phyloP scores from a whole-genome alignment of 1,140 invertebrate species.

The Pectinophora gossypiella region DNA sequence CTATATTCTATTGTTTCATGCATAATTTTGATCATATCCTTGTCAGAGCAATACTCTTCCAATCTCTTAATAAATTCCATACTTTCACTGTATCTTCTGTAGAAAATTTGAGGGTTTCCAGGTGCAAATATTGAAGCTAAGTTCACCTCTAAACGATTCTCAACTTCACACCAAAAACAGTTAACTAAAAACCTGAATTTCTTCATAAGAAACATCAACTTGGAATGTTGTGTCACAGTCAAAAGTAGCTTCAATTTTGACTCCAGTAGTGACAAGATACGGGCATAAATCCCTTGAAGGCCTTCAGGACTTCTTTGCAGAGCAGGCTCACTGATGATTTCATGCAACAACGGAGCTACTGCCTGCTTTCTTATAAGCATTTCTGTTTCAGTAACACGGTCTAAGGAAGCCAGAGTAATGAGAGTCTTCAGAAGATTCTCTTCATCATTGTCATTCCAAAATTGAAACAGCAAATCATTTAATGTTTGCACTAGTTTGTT shows the following conservation, averaged over 20 bases:
- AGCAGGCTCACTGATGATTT: slow-evolving; percentile 85
- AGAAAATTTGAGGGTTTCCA: slow-evolving; percentile 92
- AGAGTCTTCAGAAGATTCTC: slow-evolving; percentile 78
- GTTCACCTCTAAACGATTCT: slow-evolving; percentile 84
- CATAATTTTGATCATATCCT: slow-evolving; percentile 74
- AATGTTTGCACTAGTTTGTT: slow-evolving; percentile 76
- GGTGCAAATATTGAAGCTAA: slow-evolving; percentile 91
- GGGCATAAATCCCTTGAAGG: slow-evolving; percentile 84
- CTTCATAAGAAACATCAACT: slow-evolving; percentile 76
- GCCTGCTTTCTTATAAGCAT: slow-evolving; percentile 82
- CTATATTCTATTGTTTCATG: slow-evolving; percentile 80
- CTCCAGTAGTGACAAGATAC: slow-evolving; percentile 84
- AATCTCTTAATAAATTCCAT: slow-evolving; percentile 87
- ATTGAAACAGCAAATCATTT: slow-evolving; percentile 78
- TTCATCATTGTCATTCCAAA: slow-evolving; percentile 75
- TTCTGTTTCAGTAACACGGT: slow-evolving; percentile 83
- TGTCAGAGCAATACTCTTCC: slow-evolving; percentile 80
- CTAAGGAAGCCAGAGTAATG: slow-evolving; percentile 80
- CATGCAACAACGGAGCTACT: slow-evolving; percentile 82
- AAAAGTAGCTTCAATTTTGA: slow-evolving; percentile 78
- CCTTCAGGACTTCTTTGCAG: slow-evolving; percentile 83
- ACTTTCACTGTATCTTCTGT: slow-evolving; percentile 87
- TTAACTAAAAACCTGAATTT: slow-evolving; percentile 92
- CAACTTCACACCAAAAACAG: slow-evolving; percentile 92
- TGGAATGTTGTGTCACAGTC: slow-evolving; percentile 77